A percentile compares a stretch with the other conserved stretches of the same genome.
These are phyloP conservation scores for Martes flavigula DNA, from an alignment of 2,797 vertebrate genomes.

Conservation along the genomic window DNA sequence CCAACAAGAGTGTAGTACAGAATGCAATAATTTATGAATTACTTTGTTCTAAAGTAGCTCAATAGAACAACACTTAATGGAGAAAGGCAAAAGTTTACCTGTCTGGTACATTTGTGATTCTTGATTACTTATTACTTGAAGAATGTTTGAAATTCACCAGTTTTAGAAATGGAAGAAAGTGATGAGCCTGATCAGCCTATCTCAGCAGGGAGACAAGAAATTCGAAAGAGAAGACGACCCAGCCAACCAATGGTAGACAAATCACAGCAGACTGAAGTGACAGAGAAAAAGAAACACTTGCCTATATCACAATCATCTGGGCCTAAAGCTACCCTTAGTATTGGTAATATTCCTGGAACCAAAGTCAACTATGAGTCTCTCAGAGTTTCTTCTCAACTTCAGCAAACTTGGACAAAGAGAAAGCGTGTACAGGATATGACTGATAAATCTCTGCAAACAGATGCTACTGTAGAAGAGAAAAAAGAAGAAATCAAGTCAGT, in stretches of 20 bases:
- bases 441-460: constrained; percentile 66
- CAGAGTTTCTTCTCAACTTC: constrained; percentile 73
- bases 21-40: constrained; percentile 39
- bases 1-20: constrained; percentile 58
- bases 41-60: background rate
- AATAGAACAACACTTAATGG: constrained; percentile 49
- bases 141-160: constrained; percentile 31
- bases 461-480: background rate
- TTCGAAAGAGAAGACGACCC: constrained; percentile 66
- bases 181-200: constrained; percentile 48
- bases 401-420: constrained; percentile 68
- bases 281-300: constrained; percentile 59
- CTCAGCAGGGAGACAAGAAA: constrained; percentile 68
- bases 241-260: constrained; percentile 73
- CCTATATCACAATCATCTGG: background rate
- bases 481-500: background rate
- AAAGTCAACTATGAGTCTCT: constrained; percentile 35
- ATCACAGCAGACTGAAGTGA: constrained; percentile 68
- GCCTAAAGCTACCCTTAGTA: constrained; percentile 47
- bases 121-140: constrained; percentile 39
- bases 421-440: background rate
- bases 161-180: constrained; percentile 70
- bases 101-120: constrained; percentile 21
- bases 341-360: constrained; percentile 53
- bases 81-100: constrained; percentile 23